Base-by-base conservation (phyloP, 2,113 vertebrate species). In the Dicentrarchus labrax region DNA sequence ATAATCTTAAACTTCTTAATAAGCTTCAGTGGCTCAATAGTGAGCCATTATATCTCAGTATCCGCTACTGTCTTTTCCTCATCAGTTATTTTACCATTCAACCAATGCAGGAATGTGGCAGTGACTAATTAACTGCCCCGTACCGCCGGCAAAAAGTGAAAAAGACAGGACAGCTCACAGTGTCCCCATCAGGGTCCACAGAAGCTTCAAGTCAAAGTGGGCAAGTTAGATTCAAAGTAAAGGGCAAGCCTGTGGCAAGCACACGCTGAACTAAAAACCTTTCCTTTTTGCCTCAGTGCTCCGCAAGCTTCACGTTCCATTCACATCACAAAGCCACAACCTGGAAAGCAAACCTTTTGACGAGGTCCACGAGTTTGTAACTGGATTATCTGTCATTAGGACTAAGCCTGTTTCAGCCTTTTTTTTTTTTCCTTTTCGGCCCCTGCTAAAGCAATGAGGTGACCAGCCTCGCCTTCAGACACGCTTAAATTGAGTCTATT, bases 291-390 rank as follows among this genome's bases (percentile, higher is more conserved):
- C 80, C 78, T 90, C 82, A 78, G 70, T 65, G 76, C 90, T 80
- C 89, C 82, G 53, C 8, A 50, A 70, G 83, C 87, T 85, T 94
- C 93, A 91, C 71, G 91, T 94, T 93, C 89, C 88, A 93, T 95
- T 83, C 88, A 70, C 89, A 91, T 94, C 92, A 94, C 90, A 90
- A 89, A 94, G 80, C 91, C 88, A 92, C 91, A 89, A 93, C 91
- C 93, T 92, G 86, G 91, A 94, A 94, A 84, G 86, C 85, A 84
- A 91, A 91, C 86, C 77, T 88, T 94, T 89, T 94, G 93, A 94
- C 91, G 64, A 83, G 86, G 85, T 93, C 74, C 84, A 92, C 85
- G 24, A 90, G 88, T 94, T 94, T 94, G 88, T 93, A 93, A 94
- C 88, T 82, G 89, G 93, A 95, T 95, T 93, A 94, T 91, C 86